phyloP scores from a whole-genome alignment of 2,113 vertebrate genomes.

The Mesitornis unicolor region DNA sequence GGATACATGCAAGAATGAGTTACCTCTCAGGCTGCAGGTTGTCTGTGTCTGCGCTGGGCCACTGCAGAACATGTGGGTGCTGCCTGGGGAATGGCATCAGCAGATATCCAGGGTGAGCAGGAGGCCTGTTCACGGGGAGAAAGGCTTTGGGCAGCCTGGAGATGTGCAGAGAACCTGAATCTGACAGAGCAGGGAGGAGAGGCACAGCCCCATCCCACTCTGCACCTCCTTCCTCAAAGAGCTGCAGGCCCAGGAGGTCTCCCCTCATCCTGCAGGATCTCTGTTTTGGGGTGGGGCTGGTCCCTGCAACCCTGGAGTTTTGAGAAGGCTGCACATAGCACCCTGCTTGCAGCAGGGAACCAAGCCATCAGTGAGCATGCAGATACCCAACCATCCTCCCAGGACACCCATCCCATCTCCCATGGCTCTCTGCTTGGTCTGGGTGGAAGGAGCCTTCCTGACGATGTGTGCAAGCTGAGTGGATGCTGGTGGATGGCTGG shows the following conservation, averaged over 20 bases:
- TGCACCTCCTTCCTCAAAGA: neutral
- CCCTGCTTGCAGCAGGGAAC: neutral
- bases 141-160: neutral
- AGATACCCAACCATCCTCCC: neutral
- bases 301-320: neutral
- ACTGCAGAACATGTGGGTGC: neutral
- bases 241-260: neutral
- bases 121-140: neutral
- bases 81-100: neutral
- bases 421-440: accelerated
- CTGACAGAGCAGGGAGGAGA: neutral
- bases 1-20: neutral
- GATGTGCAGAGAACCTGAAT: neutral
- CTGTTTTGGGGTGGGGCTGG: neutral
- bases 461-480: accelerated
- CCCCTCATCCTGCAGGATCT: neutral
- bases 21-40: neutral
- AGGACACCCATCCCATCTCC: neutral
- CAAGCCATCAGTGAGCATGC: neutral
- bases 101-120: neutral
- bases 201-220: neutral
- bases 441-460: neutral
- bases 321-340: neutral
- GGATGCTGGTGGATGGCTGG: neutral
- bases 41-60: neutral